Conservation (phyloP, 1,140 invertebrate genomes). For the Atopsyche davidsoni region DNA sequence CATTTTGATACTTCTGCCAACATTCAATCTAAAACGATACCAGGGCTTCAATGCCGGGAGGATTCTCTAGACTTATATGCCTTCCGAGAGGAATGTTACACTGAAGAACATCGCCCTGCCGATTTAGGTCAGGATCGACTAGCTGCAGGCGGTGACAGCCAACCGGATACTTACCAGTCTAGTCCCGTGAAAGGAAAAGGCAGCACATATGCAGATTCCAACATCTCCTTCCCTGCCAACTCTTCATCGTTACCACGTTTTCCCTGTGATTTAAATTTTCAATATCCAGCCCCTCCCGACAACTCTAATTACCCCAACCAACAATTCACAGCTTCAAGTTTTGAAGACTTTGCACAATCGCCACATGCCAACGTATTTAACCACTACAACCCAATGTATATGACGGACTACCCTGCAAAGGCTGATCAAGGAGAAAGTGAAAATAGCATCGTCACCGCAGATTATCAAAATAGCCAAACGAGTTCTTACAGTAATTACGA, state of each 20-base stretch:
- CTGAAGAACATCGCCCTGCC: conserved; percentile 48
- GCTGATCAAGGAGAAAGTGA: conserved; percentile 34
- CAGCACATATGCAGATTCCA: conserved; percentile 36
- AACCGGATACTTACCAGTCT: conserved; percentile 36
- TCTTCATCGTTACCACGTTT: conserved; percentile 37
- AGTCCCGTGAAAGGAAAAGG: conserved; percentile 41
- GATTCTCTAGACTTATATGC: conserved; percentile 61
- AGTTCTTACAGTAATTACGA: conserved; percentile 45
- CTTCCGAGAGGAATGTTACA: conserved; percentile 62
- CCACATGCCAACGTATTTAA: conserved; percentile 50
- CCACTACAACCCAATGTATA: conserved; percentile 49
- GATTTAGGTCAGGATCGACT: conserved; percentile 26
- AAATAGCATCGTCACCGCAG: conserved; percentile 18
- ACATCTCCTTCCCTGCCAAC: conserved; percentile 34
- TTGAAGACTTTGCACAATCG: conserved; percentile 51
- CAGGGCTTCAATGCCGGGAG: conserved; percentile 51
- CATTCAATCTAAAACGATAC: conserved; percentile 25
- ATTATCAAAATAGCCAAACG: conserved; percentile 26
- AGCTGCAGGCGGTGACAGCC: conserved; percentile 2
- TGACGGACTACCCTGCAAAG: conserved; percentile 43
- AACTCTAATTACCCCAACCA: conserved; percentile 33
- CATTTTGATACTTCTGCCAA: conserved; percentile 49
- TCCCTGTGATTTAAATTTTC: conserved; percentile 44
- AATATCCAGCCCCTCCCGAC: conserved; percentile 39
- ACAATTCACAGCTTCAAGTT: conserved; percentile 48